Evolutionary conservation across 1,140 invertebrate species (phyloP).

Genomic region (Kradibia gibbosae): DNA sequence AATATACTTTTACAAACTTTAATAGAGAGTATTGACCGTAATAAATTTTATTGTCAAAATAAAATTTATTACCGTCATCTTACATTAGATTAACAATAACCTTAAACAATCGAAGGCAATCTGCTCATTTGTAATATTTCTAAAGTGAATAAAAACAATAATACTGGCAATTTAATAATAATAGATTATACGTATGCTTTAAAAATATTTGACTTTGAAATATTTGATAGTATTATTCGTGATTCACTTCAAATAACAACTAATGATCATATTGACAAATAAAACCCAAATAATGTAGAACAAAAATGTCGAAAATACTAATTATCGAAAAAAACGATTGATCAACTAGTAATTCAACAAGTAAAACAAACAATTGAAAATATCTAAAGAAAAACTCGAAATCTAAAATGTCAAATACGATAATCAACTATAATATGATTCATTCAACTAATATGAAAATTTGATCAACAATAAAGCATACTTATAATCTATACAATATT

Average conservation of each 20-base stretch:
- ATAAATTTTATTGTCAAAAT: conserved; percentile 1
- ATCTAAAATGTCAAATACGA: conserved; percentile 22
- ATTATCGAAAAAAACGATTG: not conserved
- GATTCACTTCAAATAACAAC: conserved; percentile 27
- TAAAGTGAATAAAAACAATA: not conserved
- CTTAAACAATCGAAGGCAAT: not conserved
- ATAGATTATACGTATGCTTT: not conserved
- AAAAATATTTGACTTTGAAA: conserved; percentile 14
- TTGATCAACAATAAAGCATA: conserved; percentile 58
- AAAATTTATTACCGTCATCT: conserved; percentile 30
- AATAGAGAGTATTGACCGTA: not conserved
- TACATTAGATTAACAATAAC: not conserved
- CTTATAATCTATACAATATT: conserved; percentile 60
- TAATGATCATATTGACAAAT: not conserved
- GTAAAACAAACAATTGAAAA: conserved; percentile 12
- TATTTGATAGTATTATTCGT: conserved; percentile 15
- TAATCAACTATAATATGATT: conserved; percentile 61
- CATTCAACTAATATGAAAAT: conserved; percentile 62
- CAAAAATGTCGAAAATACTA: conserved; percentile 4
- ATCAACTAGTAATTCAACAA: conserved; percentile 25
- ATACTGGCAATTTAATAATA: not conserved
- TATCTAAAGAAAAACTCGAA: not conserved
- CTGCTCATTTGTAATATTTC: not conserved
- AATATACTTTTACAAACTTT: too few relatives aligned
- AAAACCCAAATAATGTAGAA: not conserved